phyloP scores from a whole-genome alignment of 1,140 invertebrate genomes.

The Coenobita brevimanus region DNA sequence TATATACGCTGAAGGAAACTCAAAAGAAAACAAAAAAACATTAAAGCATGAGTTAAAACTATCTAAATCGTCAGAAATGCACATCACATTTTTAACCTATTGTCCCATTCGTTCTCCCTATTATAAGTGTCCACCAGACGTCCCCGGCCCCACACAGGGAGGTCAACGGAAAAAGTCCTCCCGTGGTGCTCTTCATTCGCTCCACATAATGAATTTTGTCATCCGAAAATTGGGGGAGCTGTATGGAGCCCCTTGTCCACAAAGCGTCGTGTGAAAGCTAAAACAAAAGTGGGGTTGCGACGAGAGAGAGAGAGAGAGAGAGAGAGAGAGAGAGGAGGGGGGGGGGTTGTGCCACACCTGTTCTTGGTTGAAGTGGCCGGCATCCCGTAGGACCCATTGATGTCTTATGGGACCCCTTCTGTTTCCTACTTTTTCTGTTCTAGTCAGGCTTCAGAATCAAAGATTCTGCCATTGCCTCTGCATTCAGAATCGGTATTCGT shows the following conservation, averaged over 20 bases:
- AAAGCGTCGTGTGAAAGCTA: conserved; percentile 42
- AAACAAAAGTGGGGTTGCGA: conserved; percentile 30
- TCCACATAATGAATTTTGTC: conserved; percentile 38
- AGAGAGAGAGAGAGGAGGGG: no score
- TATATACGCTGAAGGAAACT: background rate
- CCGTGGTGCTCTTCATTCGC: conserved; percentile 18
- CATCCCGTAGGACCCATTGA: conserved; percentile 29
- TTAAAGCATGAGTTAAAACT: background rate
- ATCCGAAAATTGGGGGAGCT: conserved; percentile 43
- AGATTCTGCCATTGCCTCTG: no score
- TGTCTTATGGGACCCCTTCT: no score
- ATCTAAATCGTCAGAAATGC: background rate
- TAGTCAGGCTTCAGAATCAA: no score
- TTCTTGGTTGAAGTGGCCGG: conserved; percentile 24
- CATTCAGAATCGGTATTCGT: no score
- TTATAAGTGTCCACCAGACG: background rate
- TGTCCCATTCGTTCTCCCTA: background rate
- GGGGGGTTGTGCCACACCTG: conserved; percentile 5
- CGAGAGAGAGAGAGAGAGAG: background rate
- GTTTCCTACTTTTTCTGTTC: no score
- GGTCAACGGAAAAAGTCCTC: conserved; percentile 27
- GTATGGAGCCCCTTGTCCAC: conserved; percentile 14
- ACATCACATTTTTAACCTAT: background rate
- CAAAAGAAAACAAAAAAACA: conserved; percentile 1
- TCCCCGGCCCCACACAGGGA: background rate